Evolutionary conservation across 2,888 invertebrate species (phyloP).

Genomic region (Conistra vaccinii): DNA sequence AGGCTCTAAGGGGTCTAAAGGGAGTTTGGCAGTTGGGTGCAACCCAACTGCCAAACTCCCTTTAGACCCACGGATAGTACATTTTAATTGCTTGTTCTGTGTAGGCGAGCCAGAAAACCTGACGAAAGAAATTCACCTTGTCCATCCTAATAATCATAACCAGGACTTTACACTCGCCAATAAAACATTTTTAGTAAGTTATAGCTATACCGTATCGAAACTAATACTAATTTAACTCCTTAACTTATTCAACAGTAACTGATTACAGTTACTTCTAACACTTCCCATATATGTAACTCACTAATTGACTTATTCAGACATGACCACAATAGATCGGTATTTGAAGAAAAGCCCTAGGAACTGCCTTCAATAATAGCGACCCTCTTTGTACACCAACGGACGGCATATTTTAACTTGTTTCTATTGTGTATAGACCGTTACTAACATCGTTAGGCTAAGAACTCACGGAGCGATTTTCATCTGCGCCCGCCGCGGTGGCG

Average conservation of each 20-base stretch:
- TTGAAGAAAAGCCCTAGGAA: background rate
- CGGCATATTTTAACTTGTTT: constrained; percentile 8
- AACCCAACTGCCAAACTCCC: too few relatives aligned
- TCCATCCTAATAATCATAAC: background rate
- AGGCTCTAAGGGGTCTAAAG: too few relatives aligned
- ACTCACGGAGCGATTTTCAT: too few relatives aligned
- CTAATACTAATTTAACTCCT: background rate
- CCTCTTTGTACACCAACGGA: background rate
- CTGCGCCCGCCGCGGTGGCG: too few relatives aligned
- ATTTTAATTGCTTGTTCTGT: background rate
- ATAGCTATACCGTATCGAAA: background rate
- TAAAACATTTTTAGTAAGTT: background rate
- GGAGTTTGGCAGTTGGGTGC: too few relatives aligned
- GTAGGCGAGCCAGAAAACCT: too few relatives aligned
- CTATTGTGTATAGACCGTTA: background rate
- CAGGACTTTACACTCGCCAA: background rate
- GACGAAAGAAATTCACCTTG: too few relatives aligned
- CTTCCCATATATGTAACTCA: too few relatives aligned
- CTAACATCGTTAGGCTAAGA: too few relatives aligned
- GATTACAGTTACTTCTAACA: too few relatives aligned
- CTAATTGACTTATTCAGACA: too few relatives aligned
- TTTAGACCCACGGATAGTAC: background rate
- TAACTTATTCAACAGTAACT: background rate
- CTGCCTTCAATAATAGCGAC: background rate
- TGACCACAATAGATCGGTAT: constrained; percentile 16